Evolutionary conservation across 1,140 invertebrate genomes (phyloP).

Genomic region (Tenebrio molitor): DNA sequence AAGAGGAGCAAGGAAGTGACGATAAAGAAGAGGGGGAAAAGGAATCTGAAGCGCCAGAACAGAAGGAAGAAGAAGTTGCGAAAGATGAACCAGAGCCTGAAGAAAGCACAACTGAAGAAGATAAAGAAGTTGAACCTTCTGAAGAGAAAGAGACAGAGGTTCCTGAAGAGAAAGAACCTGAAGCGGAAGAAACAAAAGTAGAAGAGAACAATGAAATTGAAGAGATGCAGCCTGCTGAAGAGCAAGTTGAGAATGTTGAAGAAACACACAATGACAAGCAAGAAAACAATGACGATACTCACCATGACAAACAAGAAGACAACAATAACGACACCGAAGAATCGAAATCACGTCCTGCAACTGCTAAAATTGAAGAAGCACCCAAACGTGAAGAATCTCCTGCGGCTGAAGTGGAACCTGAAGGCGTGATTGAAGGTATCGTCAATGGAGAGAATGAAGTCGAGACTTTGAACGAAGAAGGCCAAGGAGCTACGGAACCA

Average conservation of each 20-base stretch:
- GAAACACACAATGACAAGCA: too few species aligned
- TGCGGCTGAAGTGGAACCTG: slow-evolving; percentile 62
- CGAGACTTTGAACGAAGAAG: slow-evolving; percentile 72
- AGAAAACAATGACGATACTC: too few species aligned
- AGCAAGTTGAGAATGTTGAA: too few species aligned
- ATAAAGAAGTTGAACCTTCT: slow-evolving; percentile 42
- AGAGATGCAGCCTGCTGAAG: too few species aligned
- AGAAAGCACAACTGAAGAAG: slow-evolving; percentile 21
- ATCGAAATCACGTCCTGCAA: slow-evolving; percentile 27
- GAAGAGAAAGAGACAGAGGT: slow-evolving; percentile 62
- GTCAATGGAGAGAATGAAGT: slow-evolving; percentile 75
- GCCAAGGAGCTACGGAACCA: slow-evolving; percentile 62
- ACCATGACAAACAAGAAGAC: slow-evolving; percentile 34
- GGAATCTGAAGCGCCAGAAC: slow-evolving; percentile 49
- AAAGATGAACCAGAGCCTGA: slow-evolving; percentile 61
- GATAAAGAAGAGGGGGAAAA: slow-evolving; percentile 46
- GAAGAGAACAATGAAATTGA: slow-evolving; percentile 39
- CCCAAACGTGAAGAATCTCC: too few species aligned
- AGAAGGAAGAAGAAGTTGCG: slow-evolving; percentile 51
- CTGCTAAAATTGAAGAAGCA: neutral
- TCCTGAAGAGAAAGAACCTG: slow-evolving; percentile 30
- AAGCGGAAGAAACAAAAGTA: slow-evolving; percentile 33
- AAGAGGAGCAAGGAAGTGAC: slow-evolving; percentile 62
- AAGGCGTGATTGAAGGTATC: slow-evolving; percentile 74
- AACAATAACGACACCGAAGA: neutral